Percentiles rank a stretch among this genome's conserved stretches.
Evolutionary conservation across 1,140 invertebrate species (phyloP).

Genomic region (Dryas iulia): DNA sequence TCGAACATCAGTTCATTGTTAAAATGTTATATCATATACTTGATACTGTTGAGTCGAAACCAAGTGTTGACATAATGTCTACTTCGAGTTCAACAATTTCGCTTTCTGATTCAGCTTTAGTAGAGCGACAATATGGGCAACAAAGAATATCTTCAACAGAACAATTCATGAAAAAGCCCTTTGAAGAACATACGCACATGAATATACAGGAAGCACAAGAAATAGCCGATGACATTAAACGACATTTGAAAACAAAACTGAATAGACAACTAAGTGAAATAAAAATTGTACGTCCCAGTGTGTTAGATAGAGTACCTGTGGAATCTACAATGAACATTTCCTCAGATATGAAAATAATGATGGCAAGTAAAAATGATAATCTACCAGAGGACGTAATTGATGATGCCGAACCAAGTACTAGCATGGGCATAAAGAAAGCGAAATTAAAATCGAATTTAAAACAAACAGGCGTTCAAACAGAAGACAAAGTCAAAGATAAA

Average conservation of each 20-base stretch:
- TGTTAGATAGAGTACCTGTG: background rate
- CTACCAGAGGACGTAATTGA: background rate
- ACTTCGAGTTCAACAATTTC: slow-evolving; percentile 15
- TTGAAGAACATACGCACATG: background rate
- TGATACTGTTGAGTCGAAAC: slow-evolving; percentile 26
- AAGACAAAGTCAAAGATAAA: slow-evolving; percentile 23
- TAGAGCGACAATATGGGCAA: slow-evolving; percentile 45
- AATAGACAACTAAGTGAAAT: slow-evolving; percentile 21
- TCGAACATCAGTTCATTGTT: slow-evolving; percentile 47
- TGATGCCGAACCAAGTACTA: slow-evolving; percentile 10
- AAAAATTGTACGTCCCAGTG: background rate
- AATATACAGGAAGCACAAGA: slow-evolving; percentile 29
- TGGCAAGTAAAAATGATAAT: background rate
- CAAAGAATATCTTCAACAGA: slow-evolving; percentile 33
- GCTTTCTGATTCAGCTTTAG: slow-evolving; percentile 4
- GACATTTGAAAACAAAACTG: slow-evolving; percentile 27
- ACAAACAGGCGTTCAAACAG: slow-evolving; percentile 44
- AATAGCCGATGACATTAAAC: slow-evolving; percentile 32
- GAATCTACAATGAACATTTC: slow-evolving; percentile 27
- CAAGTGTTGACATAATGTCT: background rate
- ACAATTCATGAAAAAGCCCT: background rate
- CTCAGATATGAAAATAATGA: slow-evolving; percentile 16
- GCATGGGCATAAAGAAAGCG: slow-evolving; percentile 20
- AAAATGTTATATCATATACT: slow-evolving; percentile 47
- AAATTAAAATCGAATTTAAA: slow-evolving; percentile 51